Percentiles rank a stretch among this genome's conserved stretches.
Evolutionary conservation across 1,140 invertebrate species (phyloP).

Genomic region (Parasteatoda tepidariorum): DNA sequence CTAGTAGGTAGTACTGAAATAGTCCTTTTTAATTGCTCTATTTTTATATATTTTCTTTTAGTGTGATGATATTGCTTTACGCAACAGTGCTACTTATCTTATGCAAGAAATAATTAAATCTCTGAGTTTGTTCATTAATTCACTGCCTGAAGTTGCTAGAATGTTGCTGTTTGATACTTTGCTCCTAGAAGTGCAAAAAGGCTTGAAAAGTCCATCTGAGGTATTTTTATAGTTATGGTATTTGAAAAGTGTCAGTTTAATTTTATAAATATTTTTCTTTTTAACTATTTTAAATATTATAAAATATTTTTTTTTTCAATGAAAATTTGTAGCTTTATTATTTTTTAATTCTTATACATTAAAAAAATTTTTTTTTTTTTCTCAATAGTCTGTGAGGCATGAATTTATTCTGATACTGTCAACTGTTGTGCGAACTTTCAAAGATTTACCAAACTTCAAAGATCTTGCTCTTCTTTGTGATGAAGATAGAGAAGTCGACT

Average conservation of each 20-base stretch:
- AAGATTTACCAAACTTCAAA: conserved; percentile 76
- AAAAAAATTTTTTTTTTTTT: conserved; percentile 2
- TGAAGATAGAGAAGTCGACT: conserved; percentile 86
- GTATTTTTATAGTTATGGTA: conserved; percentile 18
- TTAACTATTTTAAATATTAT: too few relatives aligned
- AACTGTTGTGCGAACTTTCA: conserved; percentile 71
- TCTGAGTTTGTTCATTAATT: conserved; percentile 64
- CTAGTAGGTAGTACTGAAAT: too few relatives aligned
- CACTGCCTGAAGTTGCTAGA: conserved; percentile 34
- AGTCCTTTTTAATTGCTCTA: too few relatives aligned
- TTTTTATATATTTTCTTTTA: conserved; percentile 62
- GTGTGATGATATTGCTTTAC: conserved; percentile 84
- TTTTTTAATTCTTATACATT: background rate
- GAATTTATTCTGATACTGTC: conserved; percentile 83
- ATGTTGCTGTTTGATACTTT: conserved; percentile 59
- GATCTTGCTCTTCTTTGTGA: conserved; percentile 79
- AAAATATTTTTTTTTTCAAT: too few relatives aligned
- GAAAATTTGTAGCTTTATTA: too few relatives aligned
- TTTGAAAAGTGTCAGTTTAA: background rate
- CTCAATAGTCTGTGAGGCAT: conserved; percentile 72
- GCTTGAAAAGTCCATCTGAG: conserved; percentile 60
- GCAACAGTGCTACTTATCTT: conserved; percentile 81
- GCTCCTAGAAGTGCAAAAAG: conserved; percentile 52
- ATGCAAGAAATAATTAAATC: conserved; percentile 76
- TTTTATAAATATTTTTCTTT: background rate